Conservation (phyloP, 2,113 vertebrate genomes). For the Neolamprologus brichardi region DNA sequence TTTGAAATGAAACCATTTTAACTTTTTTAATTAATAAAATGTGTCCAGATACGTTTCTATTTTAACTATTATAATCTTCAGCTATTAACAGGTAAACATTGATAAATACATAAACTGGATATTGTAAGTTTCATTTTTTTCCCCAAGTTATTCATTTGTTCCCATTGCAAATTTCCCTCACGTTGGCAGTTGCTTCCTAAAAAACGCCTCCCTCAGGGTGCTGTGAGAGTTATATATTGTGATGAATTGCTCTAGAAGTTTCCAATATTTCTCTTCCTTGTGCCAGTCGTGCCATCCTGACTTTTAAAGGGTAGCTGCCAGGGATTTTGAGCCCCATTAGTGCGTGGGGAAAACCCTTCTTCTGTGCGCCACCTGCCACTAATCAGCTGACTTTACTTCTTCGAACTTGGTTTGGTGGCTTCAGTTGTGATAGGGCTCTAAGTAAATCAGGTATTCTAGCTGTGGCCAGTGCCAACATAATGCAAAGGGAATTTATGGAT, state of each 20-base stretch:
- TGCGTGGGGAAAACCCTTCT: constrained; percentile 1
- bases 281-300: constrained; percentile 7
- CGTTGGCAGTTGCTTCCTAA: neutral
- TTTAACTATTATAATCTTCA: neutral
- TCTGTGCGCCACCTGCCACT: constrained; percentile 21
- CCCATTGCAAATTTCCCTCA: neutral
- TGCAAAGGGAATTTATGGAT: neutral
- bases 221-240: neutral
- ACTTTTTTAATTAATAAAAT: neutral
- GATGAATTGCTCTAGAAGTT: constrained; percentile 24
- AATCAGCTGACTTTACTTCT: constrained; percentile 16
- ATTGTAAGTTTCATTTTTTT: neutral
- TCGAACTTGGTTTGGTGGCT: neutral
- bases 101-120: neutral
- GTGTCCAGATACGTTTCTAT: neutral
- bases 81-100: neutral
- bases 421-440: neutral
- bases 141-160: neutral
- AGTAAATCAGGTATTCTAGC: neutral
- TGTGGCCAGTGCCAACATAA: neutral
- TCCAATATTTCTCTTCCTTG: constrained; percentile 18
- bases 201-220: neutral
- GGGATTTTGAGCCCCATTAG: constrained; percentile 11
- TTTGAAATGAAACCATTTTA: neutral
- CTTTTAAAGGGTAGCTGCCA: constrained; percentile 49